These are phyloP conservation scores for Salvelinus sp. DNA, from an alignment of 2,113 vertebrate species.

Conservation along the genomic window DNA sequence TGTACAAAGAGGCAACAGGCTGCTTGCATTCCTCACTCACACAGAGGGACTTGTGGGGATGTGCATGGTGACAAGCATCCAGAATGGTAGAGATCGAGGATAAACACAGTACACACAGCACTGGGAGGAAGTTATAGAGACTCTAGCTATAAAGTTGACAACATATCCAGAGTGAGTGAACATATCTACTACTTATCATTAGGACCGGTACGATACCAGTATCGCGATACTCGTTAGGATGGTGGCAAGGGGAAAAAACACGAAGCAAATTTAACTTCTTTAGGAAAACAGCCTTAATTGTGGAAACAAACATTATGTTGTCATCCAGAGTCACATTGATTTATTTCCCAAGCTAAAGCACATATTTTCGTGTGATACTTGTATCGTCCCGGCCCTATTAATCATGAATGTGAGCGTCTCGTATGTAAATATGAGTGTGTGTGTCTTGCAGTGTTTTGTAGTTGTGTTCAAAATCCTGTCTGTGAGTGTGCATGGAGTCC, in stretches of 20 bases:
- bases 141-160: too few relatives aligned
- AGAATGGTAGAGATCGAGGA: too few relatives aligned
- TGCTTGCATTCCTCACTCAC: not conserved
- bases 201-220: too few relatives aligned
- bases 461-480: conserved; percentile 19
- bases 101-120: too few relatives aligned
- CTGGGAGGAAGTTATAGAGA: too few relatives aligned
- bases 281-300: too few relatives aligned
- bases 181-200: not conserved
- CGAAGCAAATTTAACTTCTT: too few relatives aligned
- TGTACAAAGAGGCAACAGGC: not conserved
- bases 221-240: too few relatives aligned
- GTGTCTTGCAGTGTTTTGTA: conserved; percentile 35
- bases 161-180: not conserved
- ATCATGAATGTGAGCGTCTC: conserved; percentile 27
- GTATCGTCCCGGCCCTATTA: not conserved
- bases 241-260: too few relatives aligned
- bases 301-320: too few relatives aligned
- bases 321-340: not conserved
- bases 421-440: conserved; percentile 14
- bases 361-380: not conserved
- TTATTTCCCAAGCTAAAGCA: not conserved
- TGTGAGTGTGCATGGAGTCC: conserved; percentile 18
- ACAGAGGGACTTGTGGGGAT: not conserved
- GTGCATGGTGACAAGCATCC: not conserved